Base-by-base conservation (phyloP, 2,113 vertebrate genomes). In the Maccullochella peelii region DNA sequence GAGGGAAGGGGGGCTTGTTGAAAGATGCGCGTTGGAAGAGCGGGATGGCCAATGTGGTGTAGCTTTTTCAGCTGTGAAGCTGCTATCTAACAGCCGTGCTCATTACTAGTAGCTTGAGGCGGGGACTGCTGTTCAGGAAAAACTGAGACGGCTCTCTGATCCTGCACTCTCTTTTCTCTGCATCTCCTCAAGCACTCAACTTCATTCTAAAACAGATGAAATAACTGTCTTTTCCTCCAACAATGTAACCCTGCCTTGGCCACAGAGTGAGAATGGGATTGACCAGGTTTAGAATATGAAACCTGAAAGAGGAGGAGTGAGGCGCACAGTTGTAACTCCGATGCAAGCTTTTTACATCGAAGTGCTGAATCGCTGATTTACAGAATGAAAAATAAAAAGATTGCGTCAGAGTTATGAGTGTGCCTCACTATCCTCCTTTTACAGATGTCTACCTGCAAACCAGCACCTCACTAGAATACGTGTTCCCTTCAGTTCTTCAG, bases 31-130 rank as follows among this genome's bases (percentile, higher is more conserved):
- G 1, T 40, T 9, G 40, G 68, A 71, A 58, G 25, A 79, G 77
- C 36, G 0, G 57, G 59, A 68, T 23, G 33, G 44, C 73, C 12
- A 20, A 82, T 49, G 25, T 16, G 2, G n/a, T 47, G 80, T 73
- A 4, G 21, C n/a, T 25, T 79, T 80, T 74, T 82, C 44, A 80
- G 55, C 63, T 70, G 38, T 50, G 63, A 68, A 78, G 67, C 59
- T 58, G 68, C 62, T 54, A 66, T 81, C n/a, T 23, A 90, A 70
- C 58, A 74, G 62, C 49, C 47, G 0, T 8, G 76, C 61, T 84
- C 85, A 59, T 80, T 75, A 73, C 74, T 18, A 30, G 36, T 23
- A 40, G 80, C 77, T 80, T 30, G 2, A 58, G 50, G 68, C n/a
- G 27, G 15, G 73, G 62, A 50, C 52, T 73, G 84, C 67, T 75